Percentiles rank a stretch among this genome's conserved stretches.
Evolutionary conservation across 2,797 vertebrate species (phyloP).

Genomic region (Gouania willdenowi): DNA sequence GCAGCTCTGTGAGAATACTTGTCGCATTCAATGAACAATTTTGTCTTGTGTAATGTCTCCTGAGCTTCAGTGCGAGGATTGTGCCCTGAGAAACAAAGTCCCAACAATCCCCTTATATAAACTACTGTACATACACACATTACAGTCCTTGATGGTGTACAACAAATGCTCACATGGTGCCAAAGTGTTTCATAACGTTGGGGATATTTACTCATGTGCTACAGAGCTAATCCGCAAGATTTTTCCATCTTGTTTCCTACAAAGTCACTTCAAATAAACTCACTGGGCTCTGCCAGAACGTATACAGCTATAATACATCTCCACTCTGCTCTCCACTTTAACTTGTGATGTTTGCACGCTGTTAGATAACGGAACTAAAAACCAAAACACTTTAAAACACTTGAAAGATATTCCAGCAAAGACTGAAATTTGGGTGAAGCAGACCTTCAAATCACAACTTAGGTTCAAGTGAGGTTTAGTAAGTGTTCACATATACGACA

Average conservation of each 20-base stretch:
- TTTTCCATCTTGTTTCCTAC: not conserved
- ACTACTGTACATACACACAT: not conserved
- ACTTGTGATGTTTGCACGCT: too few relatives aligned
- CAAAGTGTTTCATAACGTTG: conserved; percentile 3
- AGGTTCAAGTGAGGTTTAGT: not conserved
- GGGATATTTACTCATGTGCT: not conserved
- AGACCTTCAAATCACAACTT: not conserved
- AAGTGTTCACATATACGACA: not conserved
- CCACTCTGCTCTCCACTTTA: too few relatives aligned
- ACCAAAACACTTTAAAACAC: too few relatives aligned
- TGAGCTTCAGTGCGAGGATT: conserved; percentile 26
- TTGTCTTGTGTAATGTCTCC: conserved; percentile 54
- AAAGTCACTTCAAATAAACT: not conserved
- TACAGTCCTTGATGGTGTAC: not conserved
- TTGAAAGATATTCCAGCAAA: too few relatives aligned
- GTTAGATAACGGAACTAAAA: too few relatives aligned
- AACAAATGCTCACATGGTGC: not conserved
- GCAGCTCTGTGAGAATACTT: conserved; percentile 45
- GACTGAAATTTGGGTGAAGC: not conserved
- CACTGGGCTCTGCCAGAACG: not conserved
- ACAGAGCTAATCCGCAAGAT: not conserved
- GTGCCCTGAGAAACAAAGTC: conserved; percentile 23
- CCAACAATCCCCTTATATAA: conserved; percentile 29
- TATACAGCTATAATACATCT: too few relatives aligned
- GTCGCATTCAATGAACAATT: conserved; percentile 57